Conservation (phyloP, 2,113 vertebrate genomes). For the Elachura formosa region DNA sequence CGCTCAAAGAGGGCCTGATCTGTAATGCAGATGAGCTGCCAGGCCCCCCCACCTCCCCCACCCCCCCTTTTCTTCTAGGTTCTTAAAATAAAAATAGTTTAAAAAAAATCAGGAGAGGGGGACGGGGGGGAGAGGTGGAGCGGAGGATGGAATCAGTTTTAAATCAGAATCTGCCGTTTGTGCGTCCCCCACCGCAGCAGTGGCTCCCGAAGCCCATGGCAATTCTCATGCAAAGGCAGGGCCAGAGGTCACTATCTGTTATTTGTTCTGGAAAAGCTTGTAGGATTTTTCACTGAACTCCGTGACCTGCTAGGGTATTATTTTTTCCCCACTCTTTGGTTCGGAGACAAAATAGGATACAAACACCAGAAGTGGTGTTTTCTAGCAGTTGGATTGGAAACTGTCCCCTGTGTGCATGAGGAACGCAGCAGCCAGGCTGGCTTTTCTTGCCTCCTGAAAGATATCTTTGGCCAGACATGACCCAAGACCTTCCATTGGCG, state of each 20-base stretch:
- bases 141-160: conserved; percentile 71
- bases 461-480: not conserved
- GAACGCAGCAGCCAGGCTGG: not conserved
- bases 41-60: not conserved
- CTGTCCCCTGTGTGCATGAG: not conserved
- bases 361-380: conserved; percentile 26
- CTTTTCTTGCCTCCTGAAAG: not conserved
- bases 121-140: not conserved
- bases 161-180: conserved; percentile 75
- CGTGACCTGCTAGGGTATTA: conserved; percentile 70
- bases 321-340: not conserved
- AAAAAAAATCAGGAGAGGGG: not conserved
- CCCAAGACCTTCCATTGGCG: accelerated
- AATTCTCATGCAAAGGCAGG: conserved; percentile 83
- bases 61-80: conserved; percentile 68
- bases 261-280: conserved; percentile 81
- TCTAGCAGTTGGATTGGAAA: conserved; percentile 14
- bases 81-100: conserved; percentile 68
- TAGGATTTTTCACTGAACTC: conserved; percentile 72
- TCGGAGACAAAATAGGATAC: conserved; percentile 57
- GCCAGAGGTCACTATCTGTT: conserved; percentile 80
- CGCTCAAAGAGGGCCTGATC: conserved; percentile 81
- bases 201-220: conserved; percentile 68
- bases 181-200: conserved; percentile 55
- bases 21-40: conserved; percentile 89